Conservation (phyloP, 2,113 vertebrate species). For the Lates calcarifer region DNA sequence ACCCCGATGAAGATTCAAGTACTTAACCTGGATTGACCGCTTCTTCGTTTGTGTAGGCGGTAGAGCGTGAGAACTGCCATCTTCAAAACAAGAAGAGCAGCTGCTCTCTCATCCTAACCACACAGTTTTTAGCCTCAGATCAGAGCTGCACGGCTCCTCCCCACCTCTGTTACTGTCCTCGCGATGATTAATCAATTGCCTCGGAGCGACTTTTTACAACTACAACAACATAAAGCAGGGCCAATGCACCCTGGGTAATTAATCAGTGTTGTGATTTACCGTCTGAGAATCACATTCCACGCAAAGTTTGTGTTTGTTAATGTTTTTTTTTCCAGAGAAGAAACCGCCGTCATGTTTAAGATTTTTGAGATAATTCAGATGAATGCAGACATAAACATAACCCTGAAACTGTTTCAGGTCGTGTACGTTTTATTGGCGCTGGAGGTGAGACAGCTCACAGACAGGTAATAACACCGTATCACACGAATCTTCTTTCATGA, state of each 20-base stretch:
- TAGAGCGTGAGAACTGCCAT: slow-evolving; percentile 29
- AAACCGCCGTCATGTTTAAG: not conserved
- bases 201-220: slow-evolving; percentile 31
- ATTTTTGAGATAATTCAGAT: not conserved
- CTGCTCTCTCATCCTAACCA: slow-evolving; percentile 29
- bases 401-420: too few relatives aligned
- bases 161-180: slow-evolving; percentile 25
- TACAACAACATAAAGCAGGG: slow-evolving; percentile 33
- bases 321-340: not conserved
- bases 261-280: slow-evolving; percentile 16
- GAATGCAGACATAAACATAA: not conserved
- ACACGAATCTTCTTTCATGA: slow-evolving; percentile 12
- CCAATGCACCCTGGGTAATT: slow-evolving; percentile 24
- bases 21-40: slow-evolving; percentile 31
- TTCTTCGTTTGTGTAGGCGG: slow-evolving; percentile 28
- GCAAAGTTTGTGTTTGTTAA: not conserved
- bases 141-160: slow-evolving; percentile 22
- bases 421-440: not conserved
- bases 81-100: slow-evolving; percentile 33
- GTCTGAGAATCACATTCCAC: slow-evolving; percentile 23
- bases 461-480: slow-evolving; percentile 9
- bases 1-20: not conserved
- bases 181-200: slow-evolving; percentile 42
- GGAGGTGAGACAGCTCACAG: not conserved
- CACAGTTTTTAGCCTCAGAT: slow-evolving; percentile 32